Evolutionary conservation across 1,140 invertebrate species (phyloP).

Genomic region (Pteromalus puparum): DNA sequence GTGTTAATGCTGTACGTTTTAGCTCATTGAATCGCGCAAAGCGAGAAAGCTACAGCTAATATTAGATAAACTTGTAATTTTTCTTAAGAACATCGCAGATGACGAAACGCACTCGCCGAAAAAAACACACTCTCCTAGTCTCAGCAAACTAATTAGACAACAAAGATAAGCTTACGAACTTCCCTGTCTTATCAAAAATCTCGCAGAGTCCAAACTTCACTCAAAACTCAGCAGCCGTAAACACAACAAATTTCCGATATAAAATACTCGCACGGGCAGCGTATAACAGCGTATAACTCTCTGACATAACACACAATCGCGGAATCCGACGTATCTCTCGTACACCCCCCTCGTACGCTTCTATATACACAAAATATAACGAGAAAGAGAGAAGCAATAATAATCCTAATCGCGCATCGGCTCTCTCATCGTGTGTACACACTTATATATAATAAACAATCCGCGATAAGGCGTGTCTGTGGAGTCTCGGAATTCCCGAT

Average conservation of each 20-base stretch:
- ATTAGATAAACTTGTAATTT: no score
- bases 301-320: not conserved
- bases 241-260: no score
- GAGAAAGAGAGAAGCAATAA: not conserved
- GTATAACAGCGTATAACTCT: not conserved
- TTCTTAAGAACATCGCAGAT: no score
- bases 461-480: conserved; percentile 48
- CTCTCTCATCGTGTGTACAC: not conserved
- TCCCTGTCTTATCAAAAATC: not conserved
- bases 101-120: no score
- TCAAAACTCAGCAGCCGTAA: not conserved
- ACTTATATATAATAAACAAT: conserved; percentile 39
- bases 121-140: not conserved
- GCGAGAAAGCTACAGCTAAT: no score
- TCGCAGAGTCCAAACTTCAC: not conserved
- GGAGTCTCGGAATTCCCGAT: not conserved
- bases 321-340: not conserved
- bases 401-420: conserved; percentile 14
- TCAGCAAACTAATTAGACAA: not conserved
- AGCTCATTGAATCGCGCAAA: no score
- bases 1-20: no score
- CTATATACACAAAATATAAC: not conserved
- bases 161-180: not conserved
- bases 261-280: no score
- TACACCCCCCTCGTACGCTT: not conserved